Conservation (phyloP, 2,888 invertebrate genomes). For the Ophion costatus region DNA sequence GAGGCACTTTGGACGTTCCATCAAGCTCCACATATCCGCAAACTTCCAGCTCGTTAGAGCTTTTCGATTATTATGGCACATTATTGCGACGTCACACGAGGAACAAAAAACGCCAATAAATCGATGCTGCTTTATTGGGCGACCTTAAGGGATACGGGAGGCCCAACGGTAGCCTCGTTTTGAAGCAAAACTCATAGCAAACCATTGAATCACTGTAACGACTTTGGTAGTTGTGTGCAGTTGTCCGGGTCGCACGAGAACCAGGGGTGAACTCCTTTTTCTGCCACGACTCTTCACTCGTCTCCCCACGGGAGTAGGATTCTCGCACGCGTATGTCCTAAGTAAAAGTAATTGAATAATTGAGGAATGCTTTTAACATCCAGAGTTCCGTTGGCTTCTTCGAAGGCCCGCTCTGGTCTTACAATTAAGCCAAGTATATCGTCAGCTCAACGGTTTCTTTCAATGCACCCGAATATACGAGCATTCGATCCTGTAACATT, state of each 20-base stretch:
- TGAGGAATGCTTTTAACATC: conserved; percentile 79
- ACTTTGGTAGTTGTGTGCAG: not conserved
- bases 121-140: no score
- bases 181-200: not conserved
- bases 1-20: conserved; percentile 1
- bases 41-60: not conserved
- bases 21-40: not conserved
- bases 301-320: conserved; percentile 53
- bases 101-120: not conserved
- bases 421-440: not conserved
- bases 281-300: conserved; percentile 26
- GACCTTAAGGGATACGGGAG: no score
- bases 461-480: no score
- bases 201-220: not conserved
- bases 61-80: not conserved
- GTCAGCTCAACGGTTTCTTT: not conserved
- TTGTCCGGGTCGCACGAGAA: not conserved
- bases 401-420: not conserved
- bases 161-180: no score
- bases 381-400: conserved; percentile 57
- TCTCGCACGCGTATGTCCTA: conserved; percentile 66
- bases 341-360: conserved; percentile 78
- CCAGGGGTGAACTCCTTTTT: not conserved
- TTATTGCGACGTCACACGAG: not conserved
- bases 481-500: not conserved